These are phyloP conservation scores for Pristionchus exspectatus DNA, from an alignment of 2,888 invertebrate species.

Conservation along the genomic window DNA sequence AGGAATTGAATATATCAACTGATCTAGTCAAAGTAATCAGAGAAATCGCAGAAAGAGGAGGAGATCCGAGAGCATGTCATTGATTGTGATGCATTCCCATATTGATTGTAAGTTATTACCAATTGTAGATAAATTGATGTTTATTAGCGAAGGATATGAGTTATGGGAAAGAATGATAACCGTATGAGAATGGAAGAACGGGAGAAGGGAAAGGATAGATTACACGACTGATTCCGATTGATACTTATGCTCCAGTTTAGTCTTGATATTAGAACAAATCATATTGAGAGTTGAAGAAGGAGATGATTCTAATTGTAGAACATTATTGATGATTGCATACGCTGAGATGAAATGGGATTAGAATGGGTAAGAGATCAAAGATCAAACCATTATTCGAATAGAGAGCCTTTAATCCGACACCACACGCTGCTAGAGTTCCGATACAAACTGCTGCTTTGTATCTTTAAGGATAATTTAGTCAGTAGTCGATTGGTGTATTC, in stretches of 20 bases:
- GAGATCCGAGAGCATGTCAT: constrained; percentile 74
- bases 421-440: constrained; percentile 71
- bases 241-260: constrained; percentile 67
- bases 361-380: background rate
- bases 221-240: constrained; percentile 68
- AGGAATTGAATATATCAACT: constrained; percentile 67
- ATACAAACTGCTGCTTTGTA: constrained; percentile 76
- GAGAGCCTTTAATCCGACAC: constrained; percentile 72
- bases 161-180: background rate
- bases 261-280: constrained; percentile 73
- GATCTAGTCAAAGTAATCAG: constrained; percentile 66
- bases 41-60: constrained; percentile 71
- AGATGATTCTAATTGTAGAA: constrained; percentile 68
- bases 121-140: background rate
- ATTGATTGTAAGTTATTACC: constrained; percentile 1
- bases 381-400: constrained; percentile 69
- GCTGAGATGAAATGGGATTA: constrained; percentile 58
- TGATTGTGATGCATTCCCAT: background rate
- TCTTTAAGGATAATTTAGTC: background rate
- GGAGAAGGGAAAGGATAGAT: background rate
- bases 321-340: constrained; percentile 68
- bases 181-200: constrained; percentile 25
- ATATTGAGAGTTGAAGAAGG: constrained; percentile 68
- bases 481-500: background rate
- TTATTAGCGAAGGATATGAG: constrained; percentile 41